Conservation (phyloP, 2,888 invertebrate species). For the Pollenia griseotomentosa region DNA sequence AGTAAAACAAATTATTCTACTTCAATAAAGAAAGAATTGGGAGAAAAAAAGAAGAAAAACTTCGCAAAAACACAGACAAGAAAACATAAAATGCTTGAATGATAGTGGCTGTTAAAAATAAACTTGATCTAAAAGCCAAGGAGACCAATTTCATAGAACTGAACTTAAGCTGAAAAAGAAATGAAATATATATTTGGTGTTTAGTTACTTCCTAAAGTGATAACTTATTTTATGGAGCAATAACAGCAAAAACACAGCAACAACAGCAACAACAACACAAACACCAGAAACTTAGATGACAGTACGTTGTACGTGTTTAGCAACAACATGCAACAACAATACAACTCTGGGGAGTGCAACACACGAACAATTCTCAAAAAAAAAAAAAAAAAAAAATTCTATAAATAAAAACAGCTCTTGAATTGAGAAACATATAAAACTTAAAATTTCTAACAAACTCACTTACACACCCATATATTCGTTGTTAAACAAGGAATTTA, state of each 20-base stretch:
- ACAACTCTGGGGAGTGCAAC: slow-evolving; percentile 53
- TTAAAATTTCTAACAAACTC: slow-evolving; percentile 27
- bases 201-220: slow-evolving; percentile 73
- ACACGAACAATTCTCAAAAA: slow-evolving; percentile 26
- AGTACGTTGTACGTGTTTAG: slow-evolving; percentile 65
- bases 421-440: slow-evolving; percentile 49
- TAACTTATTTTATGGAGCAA: slow-evolving; percentile 72
- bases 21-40: slow-evolving; percentile 32
- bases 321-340: slow-evolving; percentile 59
- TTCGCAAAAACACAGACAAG: slow-evolving; percentile 33
- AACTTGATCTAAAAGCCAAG: slow-evolving; percentile 67
- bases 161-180: slow-evolving; percentile 24
- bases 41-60: background rate
- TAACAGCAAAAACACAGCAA: slow-evolving; percentile 43
- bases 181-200: slow-evolving; percentile 63
- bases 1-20: slow-evolving; percentile 64
- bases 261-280: slow-evolving; percentile 27
- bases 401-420: slow-evolving; percentile 23
- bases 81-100: slow-evolving; percentile 70
- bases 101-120: slow-evolving; percentile 68
- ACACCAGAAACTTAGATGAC: slow-evolving; percentile 19
- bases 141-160: slow-evolving; percentile 65
- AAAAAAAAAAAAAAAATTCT: background rate
- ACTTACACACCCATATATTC: slow-evolving; percentile 1
- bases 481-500: slow-evolving; percentile 44